These are phyloP conservation scores for Ornithoptera priamus DNA, from an alignment of 2,888 invertebrate genomes.

Conservation along the genomic window DNA sequence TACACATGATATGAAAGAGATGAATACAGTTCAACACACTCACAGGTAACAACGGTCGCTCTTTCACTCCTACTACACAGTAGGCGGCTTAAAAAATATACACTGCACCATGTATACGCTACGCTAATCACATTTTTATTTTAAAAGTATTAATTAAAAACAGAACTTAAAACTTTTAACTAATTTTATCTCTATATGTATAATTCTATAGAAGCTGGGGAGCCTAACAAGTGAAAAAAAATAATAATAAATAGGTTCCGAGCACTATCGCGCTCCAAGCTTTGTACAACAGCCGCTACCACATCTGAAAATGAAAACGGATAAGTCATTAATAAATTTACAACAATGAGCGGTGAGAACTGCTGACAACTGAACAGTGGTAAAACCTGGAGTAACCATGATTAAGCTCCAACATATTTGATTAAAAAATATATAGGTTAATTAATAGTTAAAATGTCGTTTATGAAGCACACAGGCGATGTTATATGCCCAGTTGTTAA, in stretches of 20 bases:
- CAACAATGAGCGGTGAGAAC: not conserved
- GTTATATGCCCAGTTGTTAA: not conserved
- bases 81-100: slow-evolving; percentile 53
- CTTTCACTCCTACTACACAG: slow-evolving; percentile 46
- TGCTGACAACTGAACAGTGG: too few species aligned
- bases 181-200: slow-evolving; percentile 69
- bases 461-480: too few species aligned
- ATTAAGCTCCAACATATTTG: too few species aligned
- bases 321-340: slow-evolving; percentile 7
- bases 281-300: slow-evolving; percentile 72
- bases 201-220: slow-evolving; percentile 67
- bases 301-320: slow-evolving; percentile 53
- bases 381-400: too few species aligned
- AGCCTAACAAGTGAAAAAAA: slow-evolving; percentile 68
- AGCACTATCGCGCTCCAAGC: slow-evolving; percentile 52
- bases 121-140: slow-evolving; percentile 47
- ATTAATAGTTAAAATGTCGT: too few species aligned
- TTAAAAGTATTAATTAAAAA: slow-evolving; percentile 49
- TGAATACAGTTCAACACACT: slow-evolving; percentile 9
- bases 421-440: too few species aligned
- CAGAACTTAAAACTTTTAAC: slow-evolving; percentile 53
- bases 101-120: slow-evolving; percentile 43
- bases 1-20: slow-evolving; percentile 27
- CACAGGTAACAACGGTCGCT: slow-evolving; percentile 14
- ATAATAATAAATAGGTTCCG: slow-evolving; percentile 67